Percentiles rank a stretch among this genome's conserved stretches.
These are phyloP conservation scores for Drosophila multiciliata DNA, from an alignment of 2,888 invertebrate genomes.

Conservation along the genomic window DNA sequence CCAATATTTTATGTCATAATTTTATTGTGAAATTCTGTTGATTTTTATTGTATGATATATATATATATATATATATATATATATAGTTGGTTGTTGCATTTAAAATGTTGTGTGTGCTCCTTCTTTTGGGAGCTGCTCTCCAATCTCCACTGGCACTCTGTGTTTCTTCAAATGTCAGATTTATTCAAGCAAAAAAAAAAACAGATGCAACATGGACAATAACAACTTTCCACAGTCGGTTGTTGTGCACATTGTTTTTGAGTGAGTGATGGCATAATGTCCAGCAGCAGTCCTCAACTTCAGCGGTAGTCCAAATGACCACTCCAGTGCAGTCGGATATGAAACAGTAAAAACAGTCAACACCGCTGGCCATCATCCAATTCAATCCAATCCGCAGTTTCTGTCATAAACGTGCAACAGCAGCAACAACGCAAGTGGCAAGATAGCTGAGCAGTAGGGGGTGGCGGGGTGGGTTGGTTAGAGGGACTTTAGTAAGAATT, in stretches of 20 bases:
- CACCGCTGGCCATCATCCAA: slow-evolving; percentile 22
- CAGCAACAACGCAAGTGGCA: neutral
- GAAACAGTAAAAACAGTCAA: slow-evolving; percentile 39
- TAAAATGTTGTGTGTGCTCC: slow-evolving; percentile 30
- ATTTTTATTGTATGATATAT: neutral
- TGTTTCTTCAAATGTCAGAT: slow-evolving; percentile 59
- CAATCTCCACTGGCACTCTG: neutral
- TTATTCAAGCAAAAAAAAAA: slow-evolving; percentile 60
- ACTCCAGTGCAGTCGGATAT: slow-evolving; percentile 35
- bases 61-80: neutral
- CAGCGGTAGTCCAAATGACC: slow-evolving; percentile 6
- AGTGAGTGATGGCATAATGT: slow-evolving; percentile 45
- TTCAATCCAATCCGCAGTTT: slow-evolving; percentile 41
- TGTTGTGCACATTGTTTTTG: slow-evolving; percentile 9
- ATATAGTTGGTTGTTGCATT: slow-evolving; percentile 41
- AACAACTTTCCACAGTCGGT: slow-evolving; percentile 45
- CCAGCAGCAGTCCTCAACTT: slow-evolving; percentile 13
- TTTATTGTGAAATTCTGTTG: neutral
- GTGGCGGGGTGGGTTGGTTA: neutral
- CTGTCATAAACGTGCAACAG: slow-evolving; percentile 38
- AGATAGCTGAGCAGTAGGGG: neutral
- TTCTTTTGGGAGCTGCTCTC: neutral
- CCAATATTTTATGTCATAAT: neutral
- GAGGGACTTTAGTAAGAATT: neutral
- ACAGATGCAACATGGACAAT: slow-evolving; percentile 15